phyloP scores from a whole-genome alignment of 1,140 invertebrate genomes.

The Dolichoris vasculosae region DNA sequence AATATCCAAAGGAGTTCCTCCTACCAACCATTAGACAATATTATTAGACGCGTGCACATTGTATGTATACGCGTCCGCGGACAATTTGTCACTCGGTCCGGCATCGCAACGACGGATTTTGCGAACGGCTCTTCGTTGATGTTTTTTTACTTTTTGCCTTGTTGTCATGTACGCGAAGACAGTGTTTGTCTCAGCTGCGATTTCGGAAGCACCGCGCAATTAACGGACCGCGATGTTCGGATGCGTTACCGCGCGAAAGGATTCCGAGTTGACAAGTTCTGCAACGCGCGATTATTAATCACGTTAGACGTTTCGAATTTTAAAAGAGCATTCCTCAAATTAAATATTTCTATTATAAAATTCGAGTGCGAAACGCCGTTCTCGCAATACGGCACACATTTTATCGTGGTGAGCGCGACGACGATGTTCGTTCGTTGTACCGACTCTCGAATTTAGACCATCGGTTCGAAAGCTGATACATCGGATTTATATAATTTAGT shows the following conservation, averaged over 20 bases:
- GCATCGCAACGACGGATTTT: neutral
- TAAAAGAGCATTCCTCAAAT: neutral
- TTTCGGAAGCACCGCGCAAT: slow-evolving; percentile 12
- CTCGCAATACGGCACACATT: no score
- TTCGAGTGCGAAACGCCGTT: neutral
- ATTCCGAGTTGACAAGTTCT: neutral
- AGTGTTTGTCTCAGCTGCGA: neutral
- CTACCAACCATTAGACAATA: slow-evolving; percentile 57
- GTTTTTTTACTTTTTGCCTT: neutral
- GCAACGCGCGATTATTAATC: slow-evolving; percentile 20
- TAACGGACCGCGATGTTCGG: slow-evolving; percentile 5
- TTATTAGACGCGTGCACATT: slow-evolving; percentile 68
- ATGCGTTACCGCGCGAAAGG: neutral
- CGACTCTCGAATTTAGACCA: no score
- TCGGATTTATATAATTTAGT: no score
- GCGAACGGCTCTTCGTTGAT: neutral
- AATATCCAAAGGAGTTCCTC: no score
- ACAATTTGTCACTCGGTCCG: neutral
- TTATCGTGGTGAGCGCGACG: no score
- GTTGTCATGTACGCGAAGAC: neutral
- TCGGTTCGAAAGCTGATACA: no score
- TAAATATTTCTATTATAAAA: neutral
- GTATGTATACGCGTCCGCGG: slow-evolving; percentile 55
- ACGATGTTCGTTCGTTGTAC: no score
- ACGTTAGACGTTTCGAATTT: neutral